Conservation (phyloP, 2,888 invertebrate genomes). For the Bombyx huttoni region DNA sequence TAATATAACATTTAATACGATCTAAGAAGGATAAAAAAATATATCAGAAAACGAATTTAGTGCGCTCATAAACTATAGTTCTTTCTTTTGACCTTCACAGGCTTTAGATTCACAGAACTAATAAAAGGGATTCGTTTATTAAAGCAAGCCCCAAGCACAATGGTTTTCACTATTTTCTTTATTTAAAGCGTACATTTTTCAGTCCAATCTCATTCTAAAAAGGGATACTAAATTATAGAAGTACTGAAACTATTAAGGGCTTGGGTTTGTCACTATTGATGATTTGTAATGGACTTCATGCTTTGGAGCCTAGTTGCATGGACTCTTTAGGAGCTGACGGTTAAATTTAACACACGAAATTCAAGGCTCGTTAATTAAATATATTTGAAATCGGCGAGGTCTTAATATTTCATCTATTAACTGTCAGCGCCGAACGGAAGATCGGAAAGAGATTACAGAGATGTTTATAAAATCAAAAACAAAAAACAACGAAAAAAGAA, state of each 20-base stretch:
- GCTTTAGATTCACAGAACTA: conserved; percentile 21
- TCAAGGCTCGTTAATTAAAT: conserved; percentile 8
- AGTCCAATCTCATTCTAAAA: conserved; percentile 44
- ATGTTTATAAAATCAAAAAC: conserved; percentile 32
- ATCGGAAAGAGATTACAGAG: conserved; percentile 24
- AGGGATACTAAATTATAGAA: conserved; percentile 42
- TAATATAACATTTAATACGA: conserved; percentile 10
- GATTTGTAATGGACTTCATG: conserved; percentile 56
- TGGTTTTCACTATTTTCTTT: conserved; percentile 33
- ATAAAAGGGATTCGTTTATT: conserved; percentile 37
- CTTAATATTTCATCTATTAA: conserved; percentile 32
- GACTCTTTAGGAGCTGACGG: conserved; percentile 50
- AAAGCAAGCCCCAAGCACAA: conserved; percentile 67
- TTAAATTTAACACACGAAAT: conserved; percentile 28
- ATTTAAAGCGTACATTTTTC: conserved; percentile 50
- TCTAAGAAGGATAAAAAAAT: conserved; percentile 16
- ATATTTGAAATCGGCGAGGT: conserved; percentile 8
- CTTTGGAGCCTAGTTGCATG: conserved; percentile 50
- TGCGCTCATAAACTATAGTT: background rate
- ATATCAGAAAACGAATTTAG: conserved; percentile 28
- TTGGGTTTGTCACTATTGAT: conserved; percentile 33
- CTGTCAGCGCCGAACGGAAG: conserved; percentile 49
- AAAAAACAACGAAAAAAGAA: conserved; percentile 45
- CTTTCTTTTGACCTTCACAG: background rate
- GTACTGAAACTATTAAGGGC: conserved; percentile 44